These are phyloP conservation scores for Mesochorus sp. DNA, from an alignment of 2,888 invertebrate genomes.

Conservation along the genomic window DNA sequence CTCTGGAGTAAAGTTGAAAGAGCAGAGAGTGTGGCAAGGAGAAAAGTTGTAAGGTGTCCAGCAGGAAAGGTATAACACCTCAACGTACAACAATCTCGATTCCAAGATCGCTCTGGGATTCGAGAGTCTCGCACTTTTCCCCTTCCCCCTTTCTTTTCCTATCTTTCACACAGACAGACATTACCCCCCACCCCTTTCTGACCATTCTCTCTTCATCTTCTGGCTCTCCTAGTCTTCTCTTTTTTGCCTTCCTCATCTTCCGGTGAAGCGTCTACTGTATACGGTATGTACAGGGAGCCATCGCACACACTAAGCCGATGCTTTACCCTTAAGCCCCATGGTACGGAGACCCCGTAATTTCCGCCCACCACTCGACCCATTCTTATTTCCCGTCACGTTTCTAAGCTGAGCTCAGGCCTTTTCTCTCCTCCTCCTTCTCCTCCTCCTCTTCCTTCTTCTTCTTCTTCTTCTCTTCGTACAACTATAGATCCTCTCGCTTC, in stretches of 20 bases:
- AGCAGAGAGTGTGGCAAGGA: constrained; percentile 10
- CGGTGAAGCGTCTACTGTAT: constrained; percentile 35
- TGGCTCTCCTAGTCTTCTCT: constrained; percentile 10
- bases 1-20: constrained; percentile 45
- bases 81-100: constrained; percentile 51
- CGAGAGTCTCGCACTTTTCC: constrained; percentile 17
- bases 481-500: constrained; percentile 15
- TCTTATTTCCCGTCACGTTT: constrained; percentile 81
- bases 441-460: not conserved
- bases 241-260: constrained; percentile 45
- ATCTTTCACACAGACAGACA: not conserved
- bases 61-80: constrained; percentile 49
- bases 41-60: constrained; percentile 24
- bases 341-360: constrained; percentile 77
- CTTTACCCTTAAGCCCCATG: constrained; percentile 53
- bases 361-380: constrained; percentile 78
- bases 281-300: constrained; percentile 7
- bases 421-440: constrained; percentile 63
- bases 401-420: constrained; percentile 55
- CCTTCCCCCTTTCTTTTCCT: constrained; percentile 25
- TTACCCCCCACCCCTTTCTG: not conserved
- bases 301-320: constrained; percentile 47
- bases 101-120: constrained; percentile 7
- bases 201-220: not conserved
- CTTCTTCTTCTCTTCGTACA: too few relatives aligned